These are phyloP conservation scores for Drosophila kurseongensis DNA, from an alignment of 1,140 invertebrate genomes.

Conservation along the genomic window DNA sequence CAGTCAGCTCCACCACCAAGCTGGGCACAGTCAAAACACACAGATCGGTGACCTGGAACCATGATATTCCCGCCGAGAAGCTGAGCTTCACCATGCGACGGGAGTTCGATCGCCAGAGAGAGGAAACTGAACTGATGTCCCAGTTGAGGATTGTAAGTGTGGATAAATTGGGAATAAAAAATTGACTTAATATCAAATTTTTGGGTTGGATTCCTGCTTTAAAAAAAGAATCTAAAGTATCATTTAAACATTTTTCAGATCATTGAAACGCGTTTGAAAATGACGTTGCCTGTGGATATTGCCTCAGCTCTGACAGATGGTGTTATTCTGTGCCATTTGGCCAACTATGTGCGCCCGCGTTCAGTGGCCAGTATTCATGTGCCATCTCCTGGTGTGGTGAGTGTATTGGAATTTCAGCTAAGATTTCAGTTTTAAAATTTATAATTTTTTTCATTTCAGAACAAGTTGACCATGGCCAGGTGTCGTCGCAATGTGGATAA, in stretches of 20 bases:
- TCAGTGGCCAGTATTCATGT: constrained; percentile 97
- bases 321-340: constrained; percentile 96
- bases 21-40: constrained; percentile 69
- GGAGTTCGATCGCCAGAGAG: constrained; percentile 94
- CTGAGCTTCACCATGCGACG: constrained; percentile 96
- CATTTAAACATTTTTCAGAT: constrained; percentile 86
- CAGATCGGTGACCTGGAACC: constrained; percentile 87
- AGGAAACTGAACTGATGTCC: constrained; percentile 94
- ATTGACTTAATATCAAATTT: too few relatives aligned
- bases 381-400: constrained; percentile 96
- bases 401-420: constrained; percentile 58
- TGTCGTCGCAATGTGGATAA: constrained; percentile 98
- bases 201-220: too few relatives aligned
- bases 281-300: constrained; percentile 94
- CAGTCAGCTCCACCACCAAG: constrained; percentile 81
- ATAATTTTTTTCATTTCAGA: constrained; percentile 86
- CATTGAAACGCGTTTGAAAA: constrained; percentile 95
- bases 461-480: constrained; percentile 96
- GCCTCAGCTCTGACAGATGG: constrained; percentile 95
- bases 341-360: constrained; percentile 95
- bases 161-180: not conserved
- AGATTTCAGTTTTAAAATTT: not conserved
- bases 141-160: constrained; percentile 91
- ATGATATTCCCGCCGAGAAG: constrained; percentile 89
- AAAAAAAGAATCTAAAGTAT: too few relatives aligned